Evolutionary conservation across 2,888 invertebrate species (phyloP).

Genomic region (Cheiracanthium punctorium): DNA sequence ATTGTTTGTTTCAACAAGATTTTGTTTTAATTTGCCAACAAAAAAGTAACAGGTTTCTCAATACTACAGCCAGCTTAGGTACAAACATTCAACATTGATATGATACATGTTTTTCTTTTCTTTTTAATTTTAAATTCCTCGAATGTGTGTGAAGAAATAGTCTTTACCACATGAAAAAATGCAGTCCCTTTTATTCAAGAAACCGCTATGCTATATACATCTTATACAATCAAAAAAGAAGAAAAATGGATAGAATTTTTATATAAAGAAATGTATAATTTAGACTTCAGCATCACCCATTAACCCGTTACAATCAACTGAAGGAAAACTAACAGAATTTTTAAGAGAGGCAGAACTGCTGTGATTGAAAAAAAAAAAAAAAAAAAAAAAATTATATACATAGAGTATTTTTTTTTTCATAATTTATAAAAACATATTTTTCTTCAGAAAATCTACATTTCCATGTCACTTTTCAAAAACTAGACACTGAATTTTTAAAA

Average conservation of each 20-base stretch:
- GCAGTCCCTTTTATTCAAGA: slow-evolving; percentile 49
- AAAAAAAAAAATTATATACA: background rate
- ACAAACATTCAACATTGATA: slow-evolving; percentile 71
- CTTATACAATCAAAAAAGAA: slow-evolving; percentile 59
- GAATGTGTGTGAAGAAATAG: slow-evolving; percentile 44
- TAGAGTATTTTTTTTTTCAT: background rate
- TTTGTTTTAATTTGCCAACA: slow-evolving; percentile 71
- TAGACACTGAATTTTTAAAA: slow-evolving; percentile 23
- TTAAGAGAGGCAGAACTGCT: slow-evolving; percentile 57
- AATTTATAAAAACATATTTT: background rate
- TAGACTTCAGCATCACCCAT: slow-evolving; percentile 37
- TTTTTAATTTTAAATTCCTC: slow-evolving; percentile 44
- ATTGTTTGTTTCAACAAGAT: slow-evolving; percentile 56
- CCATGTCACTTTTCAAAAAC: slow-evolving; percentile 37
- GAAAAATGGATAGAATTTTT: slow-evolving; percentile 42
- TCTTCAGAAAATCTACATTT: slow-evolving; percentile 30
- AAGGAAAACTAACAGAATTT: slow-evolving; percentile 23
- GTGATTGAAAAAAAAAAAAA: background rate
- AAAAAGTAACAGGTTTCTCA: slow-evolving; percentile 70
- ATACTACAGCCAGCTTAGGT: slow-evolving; percentile 70
- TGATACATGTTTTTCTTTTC: slow-evolving; percentile 60
- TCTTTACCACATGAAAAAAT: slow-evolving; percentile 49
- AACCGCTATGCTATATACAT: slow-evolving; percentile 65
- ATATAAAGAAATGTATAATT: slow-evolving; percentile 38
- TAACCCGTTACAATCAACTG: slow-evolving; percentile 52